Base-by-base conservation (phyloP, 2,113 vertebrate genomes). In the Thinocorus orbignyianus region DNA sequence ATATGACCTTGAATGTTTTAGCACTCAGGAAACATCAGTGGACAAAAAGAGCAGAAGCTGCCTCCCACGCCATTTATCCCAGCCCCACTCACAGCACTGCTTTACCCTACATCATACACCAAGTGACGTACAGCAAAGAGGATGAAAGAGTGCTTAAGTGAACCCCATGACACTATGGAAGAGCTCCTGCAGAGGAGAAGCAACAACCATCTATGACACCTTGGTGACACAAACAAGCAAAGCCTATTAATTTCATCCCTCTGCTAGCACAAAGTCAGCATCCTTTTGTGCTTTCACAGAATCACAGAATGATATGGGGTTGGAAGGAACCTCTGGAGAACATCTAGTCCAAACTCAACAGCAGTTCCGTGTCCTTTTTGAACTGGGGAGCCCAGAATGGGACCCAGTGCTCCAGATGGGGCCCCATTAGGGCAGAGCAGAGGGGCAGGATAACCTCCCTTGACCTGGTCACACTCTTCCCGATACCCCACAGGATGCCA, bases 101-200 rank as follows among this genome's bases (percentile, higher is more conserved):
- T 42, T 54, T 35, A 46, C 41, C 46, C 65, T 61, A 20, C 61
- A 28, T 2, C 52, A 31, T 52, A 44, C 23, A 39, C 61, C 20
- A 52, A 62, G 10, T 12, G 33, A 85, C 11, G 8, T 8, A 37
- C 2, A 93, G 41, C 35, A 42, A 16, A 30, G 17, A 71, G 6
- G 10, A 66, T 10, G 37, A 66, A 39, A 28, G 12, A 24, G 23
- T 60, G 28, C 54, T 41, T 41, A 37, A 42, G 22, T 23, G 55
- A 87, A 44, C 37, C 28, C 41, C 48, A 61, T 13, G 58, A 3
- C n/a, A 54, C 24, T 39, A 49, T 0, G 0, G 7, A 62, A 58
- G 25, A 60, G 35, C 39, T 92, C 28, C 82, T 30, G 35, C 17
- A 46, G 19, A 81, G 46, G 28, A 82, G 70, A 62, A 74, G 42